A percentile compares a stretch with the other conserved stretches of the same genome.
These are phyloP conservation scores for Leucophenga varia DNA, from an alignment of 1,140 invertebrate genomes.

Conservation along the genomic window DNA sequence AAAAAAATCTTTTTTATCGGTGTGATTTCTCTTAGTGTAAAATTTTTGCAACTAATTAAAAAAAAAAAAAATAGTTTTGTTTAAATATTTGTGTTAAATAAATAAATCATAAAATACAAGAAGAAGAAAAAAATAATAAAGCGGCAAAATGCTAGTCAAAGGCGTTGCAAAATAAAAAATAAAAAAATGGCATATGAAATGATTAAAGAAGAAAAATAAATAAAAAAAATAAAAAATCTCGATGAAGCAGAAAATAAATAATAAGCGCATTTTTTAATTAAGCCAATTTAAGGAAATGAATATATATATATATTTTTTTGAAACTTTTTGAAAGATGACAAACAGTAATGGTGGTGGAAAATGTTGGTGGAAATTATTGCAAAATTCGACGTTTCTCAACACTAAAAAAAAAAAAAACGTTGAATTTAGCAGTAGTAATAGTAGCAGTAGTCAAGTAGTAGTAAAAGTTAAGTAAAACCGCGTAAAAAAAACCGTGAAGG, in stretches of 20 bases:
- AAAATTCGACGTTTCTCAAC: conserved; percentile 5
- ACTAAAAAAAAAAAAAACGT: too few species aligned
- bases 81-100: background rate
- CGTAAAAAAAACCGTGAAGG: too few species aligned
- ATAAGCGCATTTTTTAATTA: conserved; percentile 36
- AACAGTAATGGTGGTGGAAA: conserved; percentile 18
- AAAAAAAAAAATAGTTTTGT: conserved; percentile 1
- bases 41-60: conserved; percentile 21
- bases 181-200: conserved; percentile 11
- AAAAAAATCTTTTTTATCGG: conserved; percentile 3
- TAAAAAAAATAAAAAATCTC: conserved; percentile 12
- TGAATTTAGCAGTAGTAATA: too few species aligned
- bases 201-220: conserved; percentile 22
- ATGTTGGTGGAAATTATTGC: conserved; percentile 16
- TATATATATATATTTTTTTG: conserved; percentile 51
- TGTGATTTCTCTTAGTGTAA: conserved; percentile 31
- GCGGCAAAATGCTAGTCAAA: background rate
- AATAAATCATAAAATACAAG: too few species aligned
- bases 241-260: background rate
- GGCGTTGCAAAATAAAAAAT: conserved; percentile 2
- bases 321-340: conserved; percentile 41
- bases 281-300: conserved; percentile 47
- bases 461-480: too few species aligned
- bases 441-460: too few species aligned
- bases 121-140: background rate